Evolutionary conservation across 2,113 vertebrate genomes (phyloP).

Genomic region (Diphyllodes magnificus): DNA sequence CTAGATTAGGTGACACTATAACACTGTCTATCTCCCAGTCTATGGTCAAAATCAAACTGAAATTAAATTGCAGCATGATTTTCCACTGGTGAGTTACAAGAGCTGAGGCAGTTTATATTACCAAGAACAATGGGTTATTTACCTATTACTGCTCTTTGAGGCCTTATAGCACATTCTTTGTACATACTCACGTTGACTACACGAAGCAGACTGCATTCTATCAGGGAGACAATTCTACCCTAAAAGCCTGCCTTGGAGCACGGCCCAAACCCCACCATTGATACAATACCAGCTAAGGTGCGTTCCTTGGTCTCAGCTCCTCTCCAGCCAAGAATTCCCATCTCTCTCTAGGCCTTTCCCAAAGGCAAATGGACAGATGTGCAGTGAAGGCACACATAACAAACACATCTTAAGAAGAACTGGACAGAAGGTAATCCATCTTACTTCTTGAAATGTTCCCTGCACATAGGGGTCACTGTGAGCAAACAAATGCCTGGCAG

Average conservation of each 20-base stretch:
- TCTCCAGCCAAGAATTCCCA: neutral
- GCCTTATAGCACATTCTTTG: neutral
- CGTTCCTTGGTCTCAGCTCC: neutral
- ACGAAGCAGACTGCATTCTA: neutral
- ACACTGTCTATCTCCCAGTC: neutral
- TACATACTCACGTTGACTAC: neutral
- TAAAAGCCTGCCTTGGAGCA: neutral
- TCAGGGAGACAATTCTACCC: neutral
- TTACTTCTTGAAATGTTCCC: neutral
- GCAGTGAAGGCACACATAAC: neutral
- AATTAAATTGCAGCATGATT: neutral
- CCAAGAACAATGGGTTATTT: neutral
- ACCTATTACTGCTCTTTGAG: neutral
- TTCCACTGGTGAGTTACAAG: neutral
- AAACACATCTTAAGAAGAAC: neutral
- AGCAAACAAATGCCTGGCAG: slow-evolving; percentile 33
- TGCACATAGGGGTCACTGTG: neutral
- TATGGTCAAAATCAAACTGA: neutral
- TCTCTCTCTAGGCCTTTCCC: neutral
- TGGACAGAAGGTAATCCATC: neutral
- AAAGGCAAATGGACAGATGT: neutral
- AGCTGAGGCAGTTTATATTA: neutral
- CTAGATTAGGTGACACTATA: neutral
- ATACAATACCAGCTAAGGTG: neutral
- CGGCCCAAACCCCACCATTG: neutral